A percentile compares a stretch with the other conserved stretches of the same genome.
Conservation (phyloP, 2,797 vertebrate species). For the Cynopterus sphinx region DNA sequence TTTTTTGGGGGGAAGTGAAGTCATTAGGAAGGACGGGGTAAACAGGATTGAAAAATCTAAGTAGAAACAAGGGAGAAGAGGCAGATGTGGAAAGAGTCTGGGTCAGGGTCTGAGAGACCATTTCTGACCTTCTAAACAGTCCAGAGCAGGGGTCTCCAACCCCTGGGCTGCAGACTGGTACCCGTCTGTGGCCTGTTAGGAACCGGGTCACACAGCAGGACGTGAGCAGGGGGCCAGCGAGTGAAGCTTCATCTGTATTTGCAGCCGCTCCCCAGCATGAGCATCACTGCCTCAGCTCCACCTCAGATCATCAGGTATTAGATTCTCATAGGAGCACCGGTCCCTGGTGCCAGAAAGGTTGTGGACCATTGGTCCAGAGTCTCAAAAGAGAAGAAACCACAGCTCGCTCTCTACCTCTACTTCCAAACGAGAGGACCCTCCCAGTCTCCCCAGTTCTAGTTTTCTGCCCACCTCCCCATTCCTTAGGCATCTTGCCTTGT, state of each 20-base stretch:
- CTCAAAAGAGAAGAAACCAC: slow-evolving; percentile 16
- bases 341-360: too few relatives aligned
- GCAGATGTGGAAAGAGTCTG: neutral
- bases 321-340: too few relatives aligned
- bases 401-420: neutral
- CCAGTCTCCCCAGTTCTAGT: neutral
- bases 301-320: too few relatives aligned
- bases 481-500: neutral
- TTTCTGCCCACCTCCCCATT: slow-evolving; percentile 3
- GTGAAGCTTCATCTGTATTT: too few relatives aligned
- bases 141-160: neutral
- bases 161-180: too few relatives aligned
- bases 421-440: neutral
- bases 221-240: too few relatives aligned
- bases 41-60: neutral
- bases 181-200: too few relatives aligned
- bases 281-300: too few relatives aligned
- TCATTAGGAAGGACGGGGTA: neutral
- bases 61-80: neutral
- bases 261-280: too few relatives aligned
- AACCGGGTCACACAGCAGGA: too few relatives aligned
- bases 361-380: neutral
- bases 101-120: neutral
- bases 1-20: neutral
- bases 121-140: neutral